A percentile compares a stretch with the other conserved stretches of the same genome.
Conservation (phyloP, 2,888 invertebrate genomes). For the Pocota personata region DNA sequence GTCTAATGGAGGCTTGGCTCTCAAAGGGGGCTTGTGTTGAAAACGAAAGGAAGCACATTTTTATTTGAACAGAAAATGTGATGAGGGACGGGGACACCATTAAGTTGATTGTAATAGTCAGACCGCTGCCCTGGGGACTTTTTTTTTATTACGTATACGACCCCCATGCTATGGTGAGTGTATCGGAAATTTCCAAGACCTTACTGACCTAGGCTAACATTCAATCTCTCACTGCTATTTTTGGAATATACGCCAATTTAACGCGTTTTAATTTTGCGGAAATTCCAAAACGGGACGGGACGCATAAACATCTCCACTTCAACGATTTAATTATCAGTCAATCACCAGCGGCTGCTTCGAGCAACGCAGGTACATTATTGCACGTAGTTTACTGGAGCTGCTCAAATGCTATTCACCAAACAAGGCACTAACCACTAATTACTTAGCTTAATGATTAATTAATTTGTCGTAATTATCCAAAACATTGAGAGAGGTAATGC, state of each 20-base stretch:
- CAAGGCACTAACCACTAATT: slow-evolving; percentile 59
- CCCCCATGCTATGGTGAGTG: not conserved
- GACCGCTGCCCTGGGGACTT: not conserved
- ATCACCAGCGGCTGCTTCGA: not conserved
- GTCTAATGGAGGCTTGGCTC: not conserved
- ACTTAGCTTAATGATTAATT: slow-evolving; percentile 66
- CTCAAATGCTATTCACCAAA: slow-evolving; percentile 22
- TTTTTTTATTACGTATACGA: not conserved
- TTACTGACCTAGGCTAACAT: not conserved
- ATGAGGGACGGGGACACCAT: not conserved
- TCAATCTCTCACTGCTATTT: not conserved
- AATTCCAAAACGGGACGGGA: slow-evolving; percentile 14
- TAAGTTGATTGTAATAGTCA: slow-evolving; percentile 21
- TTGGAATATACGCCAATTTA: no score
- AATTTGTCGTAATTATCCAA: slow-evolving; percentile 67
- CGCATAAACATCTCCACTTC: not conserved
- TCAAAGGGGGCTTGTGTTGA: not conserved
- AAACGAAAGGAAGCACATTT: slow-evolving; percentile 31
- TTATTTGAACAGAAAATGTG: not conserved
- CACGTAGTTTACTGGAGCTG: slow-evolving; percentile 26
- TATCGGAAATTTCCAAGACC: not conserved
- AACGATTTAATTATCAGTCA: not conserved
- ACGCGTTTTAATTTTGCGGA: no score
- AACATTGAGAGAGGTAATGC: slow-evolving; percentile 38
- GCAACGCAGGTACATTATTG: not conserved